Base-by-base conservation (phyloP, 2,113 vertebrate species). In the Lepus americanus region DNA sequence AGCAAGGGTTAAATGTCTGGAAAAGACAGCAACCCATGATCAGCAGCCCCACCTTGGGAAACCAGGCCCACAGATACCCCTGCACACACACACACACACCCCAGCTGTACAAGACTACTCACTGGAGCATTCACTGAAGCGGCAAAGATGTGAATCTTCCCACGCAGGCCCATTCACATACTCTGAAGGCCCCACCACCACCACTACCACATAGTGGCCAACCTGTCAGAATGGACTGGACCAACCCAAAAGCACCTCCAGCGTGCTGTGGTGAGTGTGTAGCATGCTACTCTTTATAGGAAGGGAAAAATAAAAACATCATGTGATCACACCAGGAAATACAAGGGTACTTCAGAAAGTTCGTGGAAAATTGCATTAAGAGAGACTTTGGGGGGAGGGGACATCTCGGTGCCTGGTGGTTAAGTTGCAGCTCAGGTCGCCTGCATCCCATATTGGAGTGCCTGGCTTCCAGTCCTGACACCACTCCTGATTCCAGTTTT, bases 261-360 rank as follows among this genome's bases (percentile, higher is more conserved):
- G 66, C 5, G 9, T 33, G 22, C 36, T 5, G 19, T 29, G 19
- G 14, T 51, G 39, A 51, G 11, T n/a, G 27, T 17, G 69, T 5
- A 23, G 51, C 36, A 31, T 2, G 27, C 4, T 39, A 69, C 29
- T 10, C 39, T 29, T 83, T 73, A 53, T 23, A 44, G 82, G 33
- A 80, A 86, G 22, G 29, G 23, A 79, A 80, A 92, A 69, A 94
- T 59, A 92, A 70, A 78, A 59, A 70, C 12, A 44, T 25, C 44
- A 3, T 59, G 13, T 59, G 14, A 59, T 59, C 55, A 59, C 55
- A 17, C 14, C 17, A 16, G 55, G 55, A 59, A 11, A 20, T 3
- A 59, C 55, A 16, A 19, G 55, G 55, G 55, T 19, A 16, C 55
- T 59, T 59, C 55, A 59, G 4, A 59, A 59, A 59, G 55, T 44